Evolutionary conservation across 2,113 vertebrate genomes (phyloP), one percentile per base, ranked within the genome.

Genomic region (Lepisosteus oculatus): DNA sequence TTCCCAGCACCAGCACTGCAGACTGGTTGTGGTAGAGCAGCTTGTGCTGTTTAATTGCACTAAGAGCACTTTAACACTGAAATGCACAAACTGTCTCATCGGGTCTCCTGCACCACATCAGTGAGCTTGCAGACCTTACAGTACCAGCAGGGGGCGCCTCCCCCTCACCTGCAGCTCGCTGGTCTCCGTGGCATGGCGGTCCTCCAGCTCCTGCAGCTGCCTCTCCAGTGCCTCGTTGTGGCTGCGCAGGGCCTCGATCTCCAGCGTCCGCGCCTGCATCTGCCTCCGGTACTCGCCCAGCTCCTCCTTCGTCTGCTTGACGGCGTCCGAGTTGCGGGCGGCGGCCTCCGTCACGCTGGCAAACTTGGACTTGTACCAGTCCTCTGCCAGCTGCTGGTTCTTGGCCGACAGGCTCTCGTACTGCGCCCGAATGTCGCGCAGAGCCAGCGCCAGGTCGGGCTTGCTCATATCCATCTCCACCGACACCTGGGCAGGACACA

Each of bases 301-400:
- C 85, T 93, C 91, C 70, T 93, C 92, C 74, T 90, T 93, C 2
- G 90, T 89, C 29, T 90, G 87, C 77, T 91, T 93, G 70, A 92
- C 81, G 67, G 87, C 87, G 0, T 92, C 90, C 55, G 86, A 86
- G 82, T 92, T 91, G 67, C 91, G 91, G 3, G 85, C 85, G 0
- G 90, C 90, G 0, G 81, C 85, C 79, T 92, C 90, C 0, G 80
- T 88, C 77, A 93, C 88, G 0, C 75, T 88, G 74, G 79, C 81
- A 3, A 92, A 91, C 80, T 93, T 93, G 79, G 92, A 92, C 67
- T 81, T 90, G 84, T 93, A 93, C 92, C 92, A 93, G 0, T 93
- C 91, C 77, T 93, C 92, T 0, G 90, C 86, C 67, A 91, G 89
- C 72, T 79, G 82, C 85, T 92, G 91, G 88, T 93, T 93, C 76